A percentile compares a stretch with the other conserved stretches of the same genome.
Evolutionary conservation across 2,888 invertebrate species (phyloP).

Genomic region (Catocala fraxini): DNA sequence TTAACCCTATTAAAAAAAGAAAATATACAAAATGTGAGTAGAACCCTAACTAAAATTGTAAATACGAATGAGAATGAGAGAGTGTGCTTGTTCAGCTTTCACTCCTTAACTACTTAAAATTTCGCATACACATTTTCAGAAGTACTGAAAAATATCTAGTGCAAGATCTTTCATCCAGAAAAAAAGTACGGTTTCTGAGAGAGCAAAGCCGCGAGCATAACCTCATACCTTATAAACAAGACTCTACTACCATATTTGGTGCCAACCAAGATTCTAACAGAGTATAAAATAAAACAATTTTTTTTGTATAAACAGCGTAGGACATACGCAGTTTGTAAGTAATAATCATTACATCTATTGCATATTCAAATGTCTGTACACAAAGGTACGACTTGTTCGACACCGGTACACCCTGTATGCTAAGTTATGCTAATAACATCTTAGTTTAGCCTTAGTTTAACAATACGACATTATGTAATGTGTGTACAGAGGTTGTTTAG

Average conservation of each 20-base stretch:
- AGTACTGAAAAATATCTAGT: too few species aligned
- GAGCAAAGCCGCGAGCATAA: too few species aligned
- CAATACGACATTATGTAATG: slow-evolving; percentile 44
- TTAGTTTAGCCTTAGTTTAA: slow-evolving; percentile 34
- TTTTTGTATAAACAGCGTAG: neutral
- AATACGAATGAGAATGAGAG: too few species aligned
- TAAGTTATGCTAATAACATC: slow-evolving; percentile 53
- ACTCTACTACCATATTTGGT: neutral
- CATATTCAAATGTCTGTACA: slow-evolving; percentile 42
- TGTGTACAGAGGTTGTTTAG: slow-evolving; percentile 24
- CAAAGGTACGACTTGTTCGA: slow-evolving; percentile 44
- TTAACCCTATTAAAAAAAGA: too few species aligned
- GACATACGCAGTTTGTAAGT: slow-evolving; percentile 6
- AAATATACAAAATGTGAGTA: too few species aligned
- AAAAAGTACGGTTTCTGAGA: too few species aligned
- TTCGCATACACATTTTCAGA: too few species aligned
- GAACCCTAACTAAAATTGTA: too few species aligned
- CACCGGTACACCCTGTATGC: slow-evolving; percentile 46
- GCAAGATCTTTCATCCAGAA: too few species aligned
- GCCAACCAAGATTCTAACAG: neutral
- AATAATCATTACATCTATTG: slow-evolving; percentile 33
- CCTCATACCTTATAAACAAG: too few species aligned
- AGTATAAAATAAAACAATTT: neutral
- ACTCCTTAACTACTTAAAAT: too few species aligned
- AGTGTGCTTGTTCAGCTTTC: too few species aligned